Percentiles rank a stretch among this genome's conserved stretches.
Evolutionary conservation across 2,113 vertebrate species (phyloP).

Genomic region (Antigone vipio): DNA sequence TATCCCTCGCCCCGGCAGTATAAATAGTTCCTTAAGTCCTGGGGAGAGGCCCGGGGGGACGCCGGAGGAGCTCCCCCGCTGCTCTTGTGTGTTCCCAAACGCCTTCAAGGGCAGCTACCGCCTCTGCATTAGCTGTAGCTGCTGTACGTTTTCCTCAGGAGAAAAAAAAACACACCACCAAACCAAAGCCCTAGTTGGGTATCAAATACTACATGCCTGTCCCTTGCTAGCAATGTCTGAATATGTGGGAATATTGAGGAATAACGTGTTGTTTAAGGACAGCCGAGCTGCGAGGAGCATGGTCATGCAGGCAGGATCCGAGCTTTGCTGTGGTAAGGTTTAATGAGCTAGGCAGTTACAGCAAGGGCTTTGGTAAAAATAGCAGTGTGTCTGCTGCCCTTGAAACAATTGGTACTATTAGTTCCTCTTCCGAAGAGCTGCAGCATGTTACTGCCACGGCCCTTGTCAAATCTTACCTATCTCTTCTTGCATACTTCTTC

Average conservation of each 20-base stretch:
- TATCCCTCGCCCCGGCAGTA: not conserved
- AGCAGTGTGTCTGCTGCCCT: slow-evolving; percentile 41
- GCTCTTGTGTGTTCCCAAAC: not conserved
- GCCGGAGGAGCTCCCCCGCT: not conserved
- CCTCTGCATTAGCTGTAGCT: not conserved
- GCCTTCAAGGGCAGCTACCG: slow-evolving; percentile 15
- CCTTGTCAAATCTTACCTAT: not conserved
- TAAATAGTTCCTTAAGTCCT: not conserved
- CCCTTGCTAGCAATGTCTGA: not conserved
- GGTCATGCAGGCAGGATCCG: not conserved
- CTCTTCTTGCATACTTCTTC: not conserved
- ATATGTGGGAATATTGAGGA: not conserved
- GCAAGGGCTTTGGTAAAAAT: slow-evolving; percentile 52
- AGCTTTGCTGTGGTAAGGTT: not conserved
- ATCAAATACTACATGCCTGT: not conserved
- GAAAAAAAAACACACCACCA: not conserved
- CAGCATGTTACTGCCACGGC: not conserved
- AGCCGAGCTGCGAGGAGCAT: not conserved
- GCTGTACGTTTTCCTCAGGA: not conserved
- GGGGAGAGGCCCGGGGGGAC: not conserved
- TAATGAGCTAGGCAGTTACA: not conserved
- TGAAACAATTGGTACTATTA: not conserved
- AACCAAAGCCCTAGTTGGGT: not conserved
- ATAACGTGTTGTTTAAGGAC: not conserved
- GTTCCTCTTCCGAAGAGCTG: not conserved